Conservation (phyloP, 2,113 vertebrate species). For the Saguinus imperator region DNA sequence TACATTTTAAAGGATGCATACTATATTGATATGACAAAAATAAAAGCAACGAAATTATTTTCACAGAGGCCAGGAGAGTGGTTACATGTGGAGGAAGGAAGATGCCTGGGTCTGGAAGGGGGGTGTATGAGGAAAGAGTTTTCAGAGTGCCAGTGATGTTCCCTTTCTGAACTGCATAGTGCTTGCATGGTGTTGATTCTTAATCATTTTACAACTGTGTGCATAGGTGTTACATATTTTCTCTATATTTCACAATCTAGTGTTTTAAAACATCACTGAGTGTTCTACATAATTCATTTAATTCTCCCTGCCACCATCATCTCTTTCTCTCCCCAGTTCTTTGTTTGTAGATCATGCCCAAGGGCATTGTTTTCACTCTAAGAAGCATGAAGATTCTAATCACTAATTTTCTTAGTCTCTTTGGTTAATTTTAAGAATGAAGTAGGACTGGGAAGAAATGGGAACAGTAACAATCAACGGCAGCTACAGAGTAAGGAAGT, state of each 20-base stretch:
- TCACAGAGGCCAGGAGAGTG: not conserved
- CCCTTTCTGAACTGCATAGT: not conserved
- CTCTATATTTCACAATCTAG: not conserved
- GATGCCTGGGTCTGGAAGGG: not conserved
- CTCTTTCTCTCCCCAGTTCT: not conserved
- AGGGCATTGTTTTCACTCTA: not conserved
- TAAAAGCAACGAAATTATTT: not conserved
- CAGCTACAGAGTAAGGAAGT: not conserved
- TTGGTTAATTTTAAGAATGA: not conserved
- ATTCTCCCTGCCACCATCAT: not conserved
- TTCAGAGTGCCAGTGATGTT: not conserved
- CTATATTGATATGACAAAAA: not conserved
- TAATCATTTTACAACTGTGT: not conserved
- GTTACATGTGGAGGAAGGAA: not conserved
- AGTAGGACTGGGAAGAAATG: not conserved
- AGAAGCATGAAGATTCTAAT: not conserved
- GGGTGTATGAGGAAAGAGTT: fast-evolving
- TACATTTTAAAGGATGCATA: not conserved
- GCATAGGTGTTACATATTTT: not conserved
- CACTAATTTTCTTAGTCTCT: not conserved
- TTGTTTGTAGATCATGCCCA: not conserved
- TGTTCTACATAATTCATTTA: not conserved
- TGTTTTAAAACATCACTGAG: not conserved
- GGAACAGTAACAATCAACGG: not conserved
- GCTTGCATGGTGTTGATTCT: not conserved